Conservation (phyloP, 1,140 invertebrate species). For the Dinothrombium tinctorium region DNA sequence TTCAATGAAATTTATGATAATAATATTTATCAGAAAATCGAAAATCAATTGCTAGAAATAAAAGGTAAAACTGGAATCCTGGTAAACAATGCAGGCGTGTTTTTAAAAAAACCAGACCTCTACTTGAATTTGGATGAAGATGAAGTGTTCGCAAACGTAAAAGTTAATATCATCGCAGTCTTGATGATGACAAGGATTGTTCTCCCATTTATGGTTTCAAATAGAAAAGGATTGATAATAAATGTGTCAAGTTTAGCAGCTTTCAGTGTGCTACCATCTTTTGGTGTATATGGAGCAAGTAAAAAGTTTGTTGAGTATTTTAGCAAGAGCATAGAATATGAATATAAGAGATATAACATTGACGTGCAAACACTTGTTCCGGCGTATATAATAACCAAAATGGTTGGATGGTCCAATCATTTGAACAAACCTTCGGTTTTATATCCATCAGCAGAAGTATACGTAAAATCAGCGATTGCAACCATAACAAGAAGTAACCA, state of each 20-base stretch:
- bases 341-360: conserved; percentile 43
- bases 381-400: conserved; percentile 64
- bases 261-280: conserved; percentile 53
- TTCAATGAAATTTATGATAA: not conserved
- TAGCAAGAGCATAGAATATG: conserved; percentile 38
- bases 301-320: conserved; percentile 25
- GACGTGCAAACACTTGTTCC: conserved; percentile 61
- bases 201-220: conserved; percentile 44
- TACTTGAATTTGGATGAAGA: conserved; percentile 42
- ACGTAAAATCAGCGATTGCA: conserved; percentile 45
- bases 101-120: conserved; percentile 44
- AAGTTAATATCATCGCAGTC: conserved; percentile 57
- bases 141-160: conserved; percentile 54
- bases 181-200: conserved; percentile 57
- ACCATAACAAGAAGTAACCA: conserved; percentile 45
- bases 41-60: conserved; percentile 8
- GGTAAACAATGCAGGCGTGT: conserved; percentile 71
- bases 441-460: conserved; percentile 48
- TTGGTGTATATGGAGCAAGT: conserved; percentile 68
- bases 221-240: conserved; percentile 50
- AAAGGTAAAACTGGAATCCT: no score
- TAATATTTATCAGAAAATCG: no score
- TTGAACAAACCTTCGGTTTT: conserved; percentile 42
- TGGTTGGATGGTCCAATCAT: conserved; percentile 53
- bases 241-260: conserved; percentile 62